Conservation (phyloP, 2,797 vertebrate species). For the Sciaenops ocellatus region DNA sequence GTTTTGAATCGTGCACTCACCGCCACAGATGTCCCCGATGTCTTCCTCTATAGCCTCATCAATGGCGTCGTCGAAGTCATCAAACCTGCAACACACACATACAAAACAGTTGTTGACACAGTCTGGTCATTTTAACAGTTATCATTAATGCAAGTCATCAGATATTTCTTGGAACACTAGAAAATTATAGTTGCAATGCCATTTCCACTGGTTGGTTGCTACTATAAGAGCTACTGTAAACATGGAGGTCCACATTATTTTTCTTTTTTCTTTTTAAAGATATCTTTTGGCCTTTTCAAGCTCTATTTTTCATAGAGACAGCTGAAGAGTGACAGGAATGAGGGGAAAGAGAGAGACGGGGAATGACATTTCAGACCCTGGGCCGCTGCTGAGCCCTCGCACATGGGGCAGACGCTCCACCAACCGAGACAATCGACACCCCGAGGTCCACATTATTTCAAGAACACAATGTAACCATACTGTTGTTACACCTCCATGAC, state of each 20-base stretch:
- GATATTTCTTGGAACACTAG: neutral
- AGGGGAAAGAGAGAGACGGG: no score
- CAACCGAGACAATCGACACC: no score
- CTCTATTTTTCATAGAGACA: no score
- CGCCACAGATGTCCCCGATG: constrained; percentile 90
- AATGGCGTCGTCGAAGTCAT: constrained; percentile 98
- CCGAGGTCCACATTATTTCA: neutral
- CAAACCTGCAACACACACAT: constrained; percentile 87
- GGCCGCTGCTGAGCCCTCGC: no score
- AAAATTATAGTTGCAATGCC: neutral
- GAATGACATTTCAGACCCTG: no score
- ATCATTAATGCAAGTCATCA: neutral
- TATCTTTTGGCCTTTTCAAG: no score
- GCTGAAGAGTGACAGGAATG: no score
- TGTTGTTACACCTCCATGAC: neutral
- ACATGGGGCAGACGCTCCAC: no score
- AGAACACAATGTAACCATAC: neutral
- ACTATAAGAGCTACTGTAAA: neutral
- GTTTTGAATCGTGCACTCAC: constrained; percentile 71
- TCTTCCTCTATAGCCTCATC: constrained; percentile 99
- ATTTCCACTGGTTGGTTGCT: no score
- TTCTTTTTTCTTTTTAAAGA: no score
- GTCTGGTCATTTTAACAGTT: neutral
- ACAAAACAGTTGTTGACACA: neutral
- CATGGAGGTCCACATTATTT: neutral